A percentile compares a stretch with the other conserved stretches of the same genome.
phyloP scores from a whole-genome alignment of 2,113 vertebrate genomes.

The Dromas ardeola region DNA sequence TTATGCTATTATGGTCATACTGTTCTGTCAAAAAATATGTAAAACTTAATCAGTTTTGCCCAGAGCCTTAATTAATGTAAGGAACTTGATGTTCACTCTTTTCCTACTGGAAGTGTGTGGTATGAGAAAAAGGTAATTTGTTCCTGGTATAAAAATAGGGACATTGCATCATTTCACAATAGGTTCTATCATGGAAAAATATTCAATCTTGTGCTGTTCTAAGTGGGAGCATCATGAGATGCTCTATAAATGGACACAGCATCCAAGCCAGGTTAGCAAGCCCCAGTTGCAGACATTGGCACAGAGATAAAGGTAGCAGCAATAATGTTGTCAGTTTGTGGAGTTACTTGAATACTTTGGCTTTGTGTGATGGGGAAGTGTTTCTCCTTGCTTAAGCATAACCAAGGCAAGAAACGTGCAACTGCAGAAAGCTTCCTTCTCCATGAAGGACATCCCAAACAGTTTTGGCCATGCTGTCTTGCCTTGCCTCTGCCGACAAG shows the following conservation, averaged over 20 bases:
- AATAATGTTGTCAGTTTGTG: background rate
- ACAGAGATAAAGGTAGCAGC: background rate
- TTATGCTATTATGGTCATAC: background rate
- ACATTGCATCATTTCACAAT: background rate
- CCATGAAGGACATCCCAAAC: fast-evolving
- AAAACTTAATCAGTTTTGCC: background rate
- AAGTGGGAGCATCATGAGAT: background rate
- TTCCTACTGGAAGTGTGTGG: background rate
- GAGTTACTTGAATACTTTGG: background rate
- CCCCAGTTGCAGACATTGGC: background rate
- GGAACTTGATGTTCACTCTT: background rate
- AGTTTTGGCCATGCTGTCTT: background rate
- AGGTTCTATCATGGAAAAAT: background rate
- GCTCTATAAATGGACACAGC: background rate
- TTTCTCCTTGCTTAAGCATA: background rate
- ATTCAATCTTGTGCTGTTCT: background rate
- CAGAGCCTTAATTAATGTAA: background rate
- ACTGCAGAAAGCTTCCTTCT: background rate
- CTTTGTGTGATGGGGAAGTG: background rate
- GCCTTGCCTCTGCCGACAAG: background rate
- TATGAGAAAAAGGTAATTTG: background rate
- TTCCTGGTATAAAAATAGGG: background rate
- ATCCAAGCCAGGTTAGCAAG: background rate
- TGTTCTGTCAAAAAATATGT: background rate
- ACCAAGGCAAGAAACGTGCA: fast-evolving